Conservation (phyloP, 2,113 vertebrate species). For the Scatophagus argus region DNA sequence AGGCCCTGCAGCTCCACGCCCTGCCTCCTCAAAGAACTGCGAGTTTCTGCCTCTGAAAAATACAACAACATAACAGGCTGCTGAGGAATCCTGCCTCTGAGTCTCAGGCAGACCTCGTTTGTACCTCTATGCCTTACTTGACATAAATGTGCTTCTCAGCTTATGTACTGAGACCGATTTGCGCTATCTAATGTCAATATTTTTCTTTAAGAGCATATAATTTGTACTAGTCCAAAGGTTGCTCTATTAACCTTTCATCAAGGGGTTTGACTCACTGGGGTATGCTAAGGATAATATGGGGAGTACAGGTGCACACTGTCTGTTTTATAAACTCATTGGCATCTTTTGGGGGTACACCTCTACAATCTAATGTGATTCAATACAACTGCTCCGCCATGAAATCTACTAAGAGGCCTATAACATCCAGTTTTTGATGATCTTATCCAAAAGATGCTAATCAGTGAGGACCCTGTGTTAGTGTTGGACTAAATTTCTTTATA, state of each 20-base stretch:
- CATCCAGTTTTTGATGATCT: too few species aligned
- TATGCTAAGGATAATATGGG: not conserved
- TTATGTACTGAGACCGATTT: not conserved
- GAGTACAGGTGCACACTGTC: not conserved
- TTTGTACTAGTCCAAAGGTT: slow-evolving; percentile 28
- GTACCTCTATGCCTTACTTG: not conserved
- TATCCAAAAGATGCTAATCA: too few species aligned
- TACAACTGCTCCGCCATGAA: too few species aligned
- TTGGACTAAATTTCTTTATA: too few species aligned
- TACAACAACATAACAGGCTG: slow-evolving; percentile 31
- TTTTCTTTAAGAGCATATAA: not conserved
- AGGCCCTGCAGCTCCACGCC: slow-evolving; percentile 68
- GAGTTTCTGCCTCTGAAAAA: slow-evolving; percentile 32
- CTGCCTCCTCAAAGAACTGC: slow-evolving; percentile 47
- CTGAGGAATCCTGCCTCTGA: slow-evolving; percentile 22
- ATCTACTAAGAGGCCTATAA: too few species aligned
- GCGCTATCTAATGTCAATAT: slow-evolving; percentile 46
- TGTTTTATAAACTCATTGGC: too few species aligned
- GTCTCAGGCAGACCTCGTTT: not conserved
- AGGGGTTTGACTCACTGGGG: not conserved
- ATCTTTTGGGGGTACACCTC: too few species aligned
- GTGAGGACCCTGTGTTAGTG: too few species aligned
- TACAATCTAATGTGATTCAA: too few species aligned
- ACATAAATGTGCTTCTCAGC: not conserved
- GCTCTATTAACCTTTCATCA: not conserved